phyloP scores from a whole-genome alignment of 2,888 invertebrate genomes.

The Copidosoma aretas region DNA sequence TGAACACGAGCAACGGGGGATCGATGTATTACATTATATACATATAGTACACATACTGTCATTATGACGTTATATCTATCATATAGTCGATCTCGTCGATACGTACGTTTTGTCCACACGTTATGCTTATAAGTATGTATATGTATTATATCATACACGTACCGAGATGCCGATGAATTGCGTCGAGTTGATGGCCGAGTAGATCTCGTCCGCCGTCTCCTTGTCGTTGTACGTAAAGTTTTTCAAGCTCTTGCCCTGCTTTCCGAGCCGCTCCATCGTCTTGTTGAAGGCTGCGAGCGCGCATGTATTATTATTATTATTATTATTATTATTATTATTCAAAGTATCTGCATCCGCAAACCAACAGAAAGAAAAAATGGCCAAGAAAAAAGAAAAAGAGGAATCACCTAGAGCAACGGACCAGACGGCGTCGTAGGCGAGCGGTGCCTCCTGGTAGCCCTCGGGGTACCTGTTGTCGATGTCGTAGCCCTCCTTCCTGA shows the following conservation, averaged over 20 bases:
- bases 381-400: background rate
- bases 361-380: background rate
- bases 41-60: slow-evolving; percentile 4
- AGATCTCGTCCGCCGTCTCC: slow-evolving; percentile 93
- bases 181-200: slow-evolving; percentile 97
- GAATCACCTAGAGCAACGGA: slow-evolving; percentile 89
- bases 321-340: background rate
- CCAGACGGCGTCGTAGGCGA: slow-evolving; percentile 99
- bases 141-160: slow-evolving; percentile 62
- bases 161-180: slow-evolving; percentile 98
- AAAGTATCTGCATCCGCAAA: background rate
- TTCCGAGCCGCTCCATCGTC: slow-evolving; percentile 87
- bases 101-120: no score
- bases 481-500: slow-evolving; percentile 82
- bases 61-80: no score
- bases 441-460: slow-evolving; percentile 96
- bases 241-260: slow-evolving; percentile 83
- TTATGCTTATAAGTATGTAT: no score
- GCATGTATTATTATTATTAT: background rate
- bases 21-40: slow-evolving; percentile 10
- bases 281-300: slow-evolving; percentile 85
- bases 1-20: slow-evolving; percentile 59
- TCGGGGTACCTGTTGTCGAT: slow-evolving; percentile 88
- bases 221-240: slow-evolving; percentile 96
- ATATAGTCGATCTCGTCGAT: no score